Base-by-base conservation (phyloP, 2,797 vertebrate species). In the Eospalax fontanierii region DNA sequence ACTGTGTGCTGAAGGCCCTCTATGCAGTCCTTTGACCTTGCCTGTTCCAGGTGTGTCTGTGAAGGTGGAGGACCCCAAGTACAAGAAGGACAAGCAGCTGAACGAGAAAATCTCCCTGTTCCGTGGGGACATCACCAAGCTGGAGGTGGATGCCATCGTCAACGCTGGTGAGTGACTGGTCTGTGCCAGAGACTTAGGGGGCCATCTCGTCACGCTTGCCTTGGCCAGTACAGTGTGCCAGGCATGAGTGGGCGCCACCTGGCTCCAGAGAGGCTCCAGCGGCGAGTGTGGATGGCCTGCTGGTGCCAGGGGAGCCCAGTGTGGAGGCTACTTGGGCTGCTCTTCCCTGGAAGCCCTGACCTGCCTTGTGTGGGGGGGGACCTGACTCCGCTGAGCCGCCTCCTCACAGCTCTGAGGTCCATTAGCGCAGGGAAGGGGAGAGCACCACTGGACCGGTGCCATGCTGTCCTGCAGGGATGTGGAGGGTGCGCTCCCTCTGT, bases 131-230 rank as follows among this genome's bases (percentile, higher is more conserved):
- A 99, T 99, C 98, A 99, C 99, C 88, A 98, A 98, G 93, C 97
- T 99, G 98, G 99, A 99, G 98, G 98, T 99, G 30, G 99, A 99
- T 0, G 99, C 98, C 4, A 98, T 99, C 12, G 98, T 99, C 94
- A 99, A 99, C 9, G 99, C 99, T 93, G 99, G 99, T 99, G 98
- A 98, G 96, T 57, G 78, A 38, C 82, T 1, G 63, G n/a, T 80
- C 65, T 0, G 71, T 46, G 61, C 59, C 54, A 10, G 87, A 68
- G 83, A 21, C 71, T 65, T 2, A 24, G 38, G 89, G 6, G 15
- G 73, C 61, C 0, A 1, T 61, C 40, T 16, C 0, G 0, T 57
- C 30, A 19, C 59, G 63, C 80, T 61, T 14, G 54, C 83, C 33
- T 11, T 10, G 30, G 28, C 24, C 28, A 15, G 89, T 38, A 2